These are phyloP conservation scores for western clawed frog (Xenopus tropicalis) DNA, from an alignment of 2,113 vertebrate species.

Conservation along the genomic window DNA sequence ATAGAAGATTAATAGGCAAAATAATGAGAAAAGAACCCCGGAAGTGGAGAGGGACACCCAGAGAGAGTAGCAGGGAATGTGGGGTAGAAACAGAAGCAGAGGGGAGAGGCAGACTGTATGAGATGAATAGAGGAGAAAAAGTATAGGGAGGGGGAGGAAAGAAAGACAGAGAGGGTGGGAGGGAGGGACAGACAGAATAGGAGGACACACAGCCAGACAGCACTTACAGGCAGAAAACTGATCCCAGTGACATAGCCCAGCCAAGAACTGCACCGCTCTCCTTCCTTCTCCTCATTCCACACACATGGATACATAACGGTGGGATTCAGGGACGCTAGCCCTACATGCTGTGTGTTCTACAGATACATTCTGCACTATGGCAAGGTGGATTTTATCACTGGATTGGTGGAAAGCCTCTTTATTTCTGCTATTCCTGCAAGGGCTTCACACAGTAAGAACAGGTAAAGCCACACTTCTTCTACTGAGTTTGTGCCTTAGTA, in stretches of 20 bases:
- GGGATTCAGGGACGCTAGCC: slow-evolving; percentile 17
- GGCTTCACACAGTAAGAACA: slow-evolving; percentile 26
- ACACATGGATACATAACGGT: slow-evolving; percentile 32
- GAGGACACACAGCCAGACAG: slow-evolving; percentile 23
- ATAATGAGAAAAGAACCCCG: too few relatives aligned
- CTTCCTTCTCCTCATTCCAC: slow-evolving; percentile 1
- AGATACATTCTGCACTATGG: slow-evolving; percentile 20
- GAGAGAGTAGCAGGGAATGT: neutral
- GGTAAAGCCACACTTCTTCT: slow-evolving; percentile 32
- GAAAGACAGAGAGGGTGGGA: slow-evolving; percentile 6
- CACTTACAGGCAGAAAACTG: slow-evolving; percentile 32
- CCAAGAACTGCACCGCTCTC: slow-evolving; percentile 6
- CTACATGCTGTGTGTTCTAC: slow-evolving; percentile 8
- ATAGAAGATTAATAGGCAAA: too few relatives aligned
- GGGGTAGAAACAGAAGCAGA: neutral
- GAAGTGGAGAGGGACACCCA: too few relatives aligned
- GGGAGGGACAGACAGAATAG: slow-evolving; percentile 27
- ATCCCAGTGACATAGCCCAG: slow-evolving; percentile 26
- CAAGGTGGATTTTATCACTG: slow-evolving; percentile 36
- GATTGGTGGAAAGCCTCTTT: slow-evolving; percentile 34
- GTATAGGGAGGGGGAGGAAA: neutral
- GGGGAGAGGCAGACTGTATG: neutral
- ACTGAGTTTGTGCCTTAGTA: neutral
- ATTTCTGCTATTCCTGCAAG: slow-evolving; percentile 32
- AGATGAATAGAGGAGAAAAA: slow-evolving; percentile 34